phyloP scores from a whole-genome alignment of 2,888 invertebrate species.

The Pristionchus maxplancki region DNA sequence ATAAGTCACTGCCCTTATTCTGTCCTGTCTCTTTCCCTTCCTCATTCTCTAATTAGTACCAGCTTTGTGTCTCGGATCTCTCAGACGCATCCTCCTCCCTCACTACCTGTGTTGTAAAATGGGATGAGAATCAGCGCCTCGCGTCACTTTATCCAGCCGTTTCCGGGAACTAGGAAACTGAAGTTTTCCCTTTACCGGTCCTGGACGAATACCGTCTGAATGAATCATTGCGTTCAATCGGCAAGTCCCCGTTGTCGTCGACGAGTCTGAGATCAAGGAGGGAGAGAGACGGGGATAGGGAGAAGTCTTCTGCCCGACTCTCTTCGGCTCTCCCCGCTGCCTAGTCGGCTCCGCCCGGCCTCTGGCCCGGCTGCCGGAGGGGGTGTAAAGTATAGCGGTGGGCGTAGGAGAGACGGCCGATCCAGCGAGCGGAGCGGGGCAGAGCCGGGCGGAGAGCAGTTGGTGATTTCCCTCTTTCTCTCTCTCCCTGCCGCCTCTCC shows the following conservation, averaged over 20 bases:
- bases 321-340: neutral
- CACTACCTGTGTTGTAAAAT: conserved; percentile 13
- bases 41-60: conserved; percentile 19
- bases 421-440: conserved; percentile 53
- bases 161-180: neutral
- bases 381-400: conserved; percentile 50
- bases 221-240: conserved; percentile 3
- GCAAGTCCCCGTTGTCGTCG: conserved; percentile 2
- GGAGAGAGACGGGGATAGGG: neutral
- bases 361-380: conserved; percentile 5
- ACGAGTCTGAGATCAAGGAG: conserved; percentile 22
- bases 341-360: neutral
- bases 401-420: conserved; percentile 46
- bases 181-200: neutral
- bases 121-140: neutral
- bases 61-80: neutral
- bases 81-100: conserved; percentile 31
- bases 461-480: conserved; percentile 52
- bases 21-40: neutral
- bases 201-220: neutral
- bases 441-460: conserved; percentile 56
- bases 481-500: conserved; percentile 36
- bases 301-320: neutral
- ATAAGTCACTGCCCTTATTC: neutral
- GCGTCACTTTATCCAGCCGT: neutral